Evolutionary conservation across 2,113 vertebrate genomes (phyloP).

Genomic region (Tympanuchus pallidicinctus): DNA sequence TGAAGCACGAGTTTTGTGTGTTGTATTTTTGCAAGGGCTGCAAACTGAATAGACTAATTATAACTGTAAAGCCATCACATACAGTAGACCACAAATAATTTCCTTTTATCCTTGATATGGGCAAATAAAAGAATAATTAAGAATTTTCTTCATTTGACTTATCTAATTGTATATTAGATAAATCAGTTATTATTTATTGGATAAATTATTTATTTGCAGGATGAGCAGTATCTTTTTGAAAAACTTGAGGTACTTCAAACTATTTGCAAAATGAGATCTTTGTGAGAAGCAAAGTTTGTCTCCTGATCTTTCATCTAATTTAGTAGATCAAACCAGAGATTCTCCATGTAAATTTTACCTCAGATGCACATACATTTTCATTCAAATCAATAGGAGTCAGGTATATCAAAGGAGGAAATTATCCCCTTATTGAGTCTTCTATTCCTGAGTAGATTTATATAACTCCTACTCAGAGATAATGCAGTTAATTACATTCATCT

Average conservation of each 20-base stretch:
- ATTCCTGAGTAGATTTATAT: constrained; percentile 53
- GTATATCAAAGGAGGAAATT: constrained; percentile 62
- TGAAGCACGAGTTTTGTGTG: background rate
- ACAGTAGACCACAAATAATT: background rate
- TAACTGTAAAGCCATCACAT: background rate
- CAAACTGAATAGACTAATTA: background rate
- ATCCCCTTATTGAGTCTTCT: constrained; percentile 55
- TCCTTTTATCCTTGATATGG: background rate
- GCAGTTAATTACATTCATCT: constrained; percentile 38
- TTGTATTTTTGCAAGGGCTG: background rate
- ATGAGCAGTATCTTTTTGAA: background rate
- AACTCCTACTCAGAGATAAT: constrained; percentile 45
- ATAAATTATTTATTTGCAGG: background rate
- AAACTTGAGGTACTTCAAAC: background rate
- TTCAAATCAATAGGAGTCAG: constrained; percentile 55
- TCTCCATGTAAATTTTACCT: constrained; percentile 21
- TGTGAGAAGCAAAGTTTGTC: background rate
- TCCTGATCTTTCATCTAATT: background rate
- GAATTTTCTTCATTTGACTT: background rate
- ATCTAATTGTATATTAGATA: background rate
- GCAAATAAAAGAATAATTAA: background rate
- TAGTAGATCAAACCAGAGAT: background rate
- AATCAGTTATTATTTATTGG: no score
- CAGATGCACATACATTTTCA: constrained; percentile 50
- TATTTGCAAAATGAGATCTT: background rate